Evolutionary conservation across 2,888 invertebrate genomes (phyloP).

Genomic region (Anarsia innoxiella): DNA sequence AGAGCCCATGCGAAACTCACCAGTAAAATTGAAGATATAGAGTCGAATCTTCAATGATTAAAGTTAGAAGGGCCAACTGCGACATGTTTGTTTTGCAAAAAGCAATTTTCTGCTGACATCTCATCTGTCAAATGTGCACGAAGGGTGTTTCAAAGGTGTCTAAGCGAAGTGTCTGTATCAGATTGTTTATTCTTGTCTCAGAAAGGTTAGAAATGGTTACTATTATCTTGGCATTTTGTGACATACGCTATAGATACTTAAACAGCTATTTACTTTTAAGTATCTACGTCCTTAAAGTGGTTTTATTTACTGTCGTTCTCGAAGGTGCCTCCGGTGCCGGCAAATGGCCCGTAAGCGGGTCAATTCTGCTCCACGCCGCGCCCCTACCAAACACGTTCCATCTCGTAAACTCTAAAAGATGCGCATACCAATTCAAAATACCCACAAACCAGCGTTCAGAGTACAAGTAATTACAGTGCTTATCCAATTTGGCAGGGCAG

Average conservation of each 20-base stretch:
- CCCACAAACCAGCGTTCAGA: conserved; percentile 45
- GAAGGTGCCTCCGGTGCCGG: too few species aligned
- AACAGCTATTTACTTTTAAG: not conserved
- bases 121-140: conserved; percentile 67
- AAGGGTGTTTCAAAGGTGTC: conserved; percentile 47
- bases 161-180: conserved; percentile 31
- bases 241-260: too few species aligned
- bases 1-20: not conserved
- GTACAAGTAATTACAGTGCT: conserved; percentile 70
- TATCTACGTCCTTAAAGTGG: too few species aligned
- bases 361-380: conserved; percentile 5
- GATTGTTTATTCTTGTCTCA: too few species aligned
- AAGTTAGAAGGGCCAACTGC: conserved; percentile 32
- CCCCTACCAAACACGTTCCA: conserved; percentile 30
- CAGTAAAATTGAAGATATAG: not conserved
- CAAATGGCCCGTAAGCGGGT: too few species aligned
- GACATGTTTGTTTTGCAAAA: conserved; percentile 74
- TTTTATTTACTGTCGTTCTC: too few species aligned
- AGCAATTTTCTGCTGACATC: conserved; percentile 75
- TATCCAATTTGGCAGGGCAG: conserved; percentile 72
- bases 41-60: too few species aligned
- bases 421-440: conserved; percentile 45
- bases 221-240: too few species aligned
- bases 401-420: conserved; percentile 50
- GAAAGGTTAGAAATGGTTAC: too few species aligned